These are phyloP conservation scores for Crotophaga sulcirostris DNA, from an alignment of 2,113 vertebrate genomes.

Conservation along the genomic window DNA sequence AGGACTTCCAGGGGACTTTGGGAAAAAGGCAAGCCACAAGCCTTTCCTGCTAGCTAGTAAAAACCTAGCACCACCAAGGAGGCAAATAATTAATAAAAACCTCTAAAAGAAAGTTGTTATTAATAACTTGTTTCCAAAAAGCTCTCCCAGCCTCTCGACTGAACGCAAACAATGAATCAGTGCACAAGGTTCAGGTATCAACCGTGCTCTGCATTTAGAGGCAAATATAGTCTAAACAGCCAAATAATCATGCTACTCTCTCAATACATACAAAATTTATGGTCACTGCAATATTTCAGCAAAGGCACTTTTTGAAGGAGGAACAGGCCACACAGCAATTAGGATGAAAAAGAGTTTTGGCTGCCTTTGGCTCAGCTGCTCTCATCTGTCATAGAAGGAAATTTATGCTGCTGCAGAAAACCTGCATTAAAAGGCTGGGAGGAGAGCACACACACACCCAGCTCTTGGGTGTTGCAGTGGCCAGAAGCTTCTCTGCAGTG, in stretches of 20 bases:
- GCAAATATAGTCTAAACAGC: neutral
- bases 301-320: neutral
- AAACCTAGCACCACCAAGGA: neutral
- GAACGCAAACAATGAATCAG: neutral
- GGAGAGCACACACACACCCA: neutral
- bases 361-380: neutral
- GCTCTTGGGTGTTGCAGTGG: neutral
- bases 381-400: neutral
- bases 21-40: neutral
- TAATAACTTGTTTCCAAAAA: neutral
- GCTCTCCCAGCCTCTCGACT: neutral
- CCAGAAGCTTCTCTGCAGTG: neutral
- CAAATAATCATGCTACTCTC: neutral
- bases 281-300: slow-evolving; percentile 20
- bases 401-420: slow-evolving; percentile 1
- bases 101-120: neutral
- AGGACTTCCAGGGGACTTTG: neutral
- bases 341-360: neutral
- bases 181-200: neutral
- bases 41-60: too few species aligned
- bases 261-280: neutral
- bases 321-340: neutral
- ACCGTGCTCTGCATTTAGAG: neutral
- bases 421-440: neutral
- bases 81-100: neutral